These are phyloP conservation scores for Drosophila repletoides DNA, from an alignment of 1,140 invertebrate species.

Conservation along the genomic window DNA sequence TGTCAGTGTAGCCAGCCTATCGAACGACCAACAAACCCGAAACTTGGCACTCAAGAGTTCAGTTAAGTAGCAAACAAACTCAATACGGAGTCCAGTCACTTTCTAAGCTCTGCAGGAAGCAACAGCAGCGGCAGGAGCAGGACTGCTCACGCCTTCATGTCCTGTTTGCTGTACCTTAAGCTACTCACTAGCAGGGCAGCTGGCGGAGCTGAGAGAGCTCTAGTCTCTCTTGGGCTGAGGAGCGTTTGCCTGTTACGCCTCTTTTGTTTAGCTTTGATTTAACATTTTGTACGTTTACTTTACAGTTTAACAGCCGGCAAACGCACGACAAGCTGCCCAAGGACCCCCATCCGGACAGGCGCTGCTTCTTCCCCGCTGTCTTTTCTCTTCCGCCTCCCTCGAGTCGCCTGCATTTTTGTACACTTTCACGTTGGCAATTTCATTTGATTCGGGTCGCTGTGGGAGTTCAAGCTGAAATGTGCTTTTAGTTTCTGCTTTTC, in stretches of 20 bases:
- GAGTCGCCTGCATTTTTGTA: conserved; percentile 60
- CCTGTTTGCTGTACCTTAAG: conserved; percentile 36
- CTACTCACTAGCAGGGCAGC: conserved; percentile 15
- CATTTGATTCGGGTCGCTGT: conserved; percentile 62
- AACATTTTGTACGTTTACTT: conserved; percentile 80
- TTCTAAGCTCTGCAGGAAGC: conserved; percentile 15
- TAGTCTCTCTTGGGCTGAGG: not conserved
- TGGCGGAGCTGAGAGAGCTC: not conserved
- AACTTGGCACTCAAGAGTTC: conserved; percentile 32
- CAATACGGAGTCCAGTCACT: conserved; percentile 16
- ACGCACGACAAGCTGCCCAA: conserved; percentile 55
- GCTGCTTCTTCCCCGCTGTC: not conserved
- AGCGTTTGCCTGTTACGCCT: conserved; percentile 57
- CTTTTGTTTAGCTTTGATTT: conserved; percentile 80
- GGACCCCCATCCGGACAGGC: not conserved
- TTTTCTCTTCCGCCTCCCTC: not conserved
- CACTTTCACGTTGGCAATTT: conserved; percentile 78
- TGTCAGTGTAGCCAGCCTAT: too few relatives aligned
- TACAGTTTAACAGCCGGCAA: conserved; percentile 70
- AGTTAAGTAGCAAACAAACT: conserved; percentile 38
- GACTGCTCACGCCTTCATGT: not conserved
- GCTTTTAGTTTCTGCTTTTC: conserved; percentile 65
- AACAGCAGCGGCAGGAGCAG: not conserved
- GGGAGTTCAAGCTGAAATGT: conserved; percentile 79
- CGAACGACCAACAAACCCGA: not conserved